Percentiles rank a stretch among this genome's conserved stretches.
These are phyloP conservation scores for Carollia perspicillata DNA, from an alignment of 2,113 vertebrate genomes.

Conservation along the genomic window DNA sequence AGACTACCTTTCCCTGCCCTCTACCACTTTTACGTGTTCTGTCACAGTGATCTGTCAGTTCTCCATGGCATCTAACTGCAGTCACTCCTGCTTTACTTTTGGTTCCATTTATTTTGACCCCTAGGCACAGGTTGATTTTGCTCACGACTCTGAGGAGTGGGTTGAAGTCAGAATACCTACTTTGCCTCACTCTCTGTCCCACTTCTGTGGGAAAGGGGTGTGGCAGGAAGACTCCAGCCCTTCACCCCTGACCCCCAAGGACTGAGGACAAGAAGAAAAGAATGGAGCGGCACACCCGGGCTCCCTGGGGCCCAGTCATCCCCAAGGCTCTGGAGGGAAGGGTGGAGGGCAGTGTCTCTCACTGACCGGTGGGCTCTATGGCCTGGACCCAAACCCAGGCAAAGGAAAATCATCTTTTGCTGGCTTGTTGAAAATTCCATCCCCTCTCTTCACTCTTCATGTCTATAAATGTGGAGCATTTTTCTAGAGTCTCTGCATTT, in stretches of 20 bases:
- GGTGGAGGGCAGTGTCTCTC: neutral
- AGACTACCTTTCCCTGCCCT: neutral
- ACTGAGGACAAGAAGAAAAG: neutral
- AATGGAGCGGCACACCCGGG: neutral
- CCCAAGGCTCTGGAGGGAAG: neutral
- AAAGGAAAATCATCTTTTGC: neutral
- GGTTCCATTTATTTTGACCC: constrained; percentile 1
- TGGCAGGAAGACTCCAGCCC: neutral
- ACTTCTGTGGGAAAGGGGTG: neutral
- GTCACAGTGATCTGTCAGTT: neutral
- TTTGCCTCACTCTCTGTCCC: neutral
- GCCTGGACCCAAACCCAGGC: neutral
- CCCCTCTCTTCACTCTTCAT: neutral
- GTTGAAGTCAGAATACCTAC: neutral
- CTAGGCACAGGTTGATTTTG: neutral
- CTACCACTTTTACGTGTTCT: neutral
- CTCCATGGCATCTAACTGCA: neutral
- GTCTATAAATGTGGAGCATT: neutral
- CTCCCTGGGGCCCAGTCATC: neutral
- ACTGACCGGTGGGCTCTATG: neutral
- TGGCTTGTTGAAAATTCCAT: neutral
- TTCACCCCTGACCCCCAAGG: neutral
- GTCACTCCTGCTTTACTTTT: neutral
- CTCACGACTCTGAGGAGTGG: neutral
- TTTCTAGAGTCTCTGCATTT: neutral